Base-by-base conservation (phyloP, 2,888 invertebrate species). In the Perizoma affinitatum region DNA sequence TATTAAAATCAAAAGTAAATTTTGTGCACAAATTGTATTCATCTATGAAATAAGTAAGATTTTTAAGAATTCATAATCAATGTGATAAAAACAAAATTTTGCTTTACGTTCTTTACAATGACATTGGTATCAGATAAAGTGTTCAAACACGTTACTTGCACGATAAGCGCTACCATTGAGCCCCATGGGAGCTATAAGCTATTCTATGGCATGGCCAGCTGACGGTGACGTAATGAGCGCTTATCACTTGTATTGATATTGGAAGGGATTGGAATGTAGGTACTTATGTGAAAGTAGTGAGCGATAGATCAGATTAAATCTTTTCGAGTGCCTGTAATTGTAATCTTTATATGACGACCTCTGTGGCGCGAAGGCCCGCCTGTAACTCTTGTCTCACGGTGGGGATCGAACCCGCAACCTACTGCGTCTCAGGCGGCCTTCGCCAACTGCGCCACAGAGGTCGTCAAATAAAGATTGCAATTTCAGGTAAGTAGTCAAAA, bases 161-260 rank as follows among this genome's bases (percentile, higher is more conserved):
- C 53, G 61, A 61, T 61, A 61, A 61, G 58, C 40, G 34, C 38
- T 40, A 52, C 57, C 54, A 62, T 62, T 62, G 61, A 58, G 46
- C 22, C 50, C 61, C 57, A 62, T 58, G 49, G 11, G 42, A 35
- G 38, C 34, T 58, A 43, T 58, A 5, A 22, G n/a, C 22, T 62
- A 58, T 47, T 58, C 62, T 51, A 47, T 58, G 58, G 44, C 43
- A n/a, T 35, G 7, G 8, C 49, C 61, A 62, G 58, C 58, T 62
- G 62, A 54, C 40, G 47, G 40, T 62, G 62, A 62, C 62, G 62
- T 58, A 11, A 8, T 44, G 22, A 22, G 7, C 44, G 44, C 44
- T 44, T 44, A 44, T 44, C 44, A 22, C 7, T 22, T 5, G 10
- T 22, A 44, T 11, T 44, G 44, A 44, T 42, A n/a, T 42, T 7